Evolutionary conservation across 2,113 vertebrate genomes (phyloP).

Genomic region (Acinonyx jubatus): DNA sequence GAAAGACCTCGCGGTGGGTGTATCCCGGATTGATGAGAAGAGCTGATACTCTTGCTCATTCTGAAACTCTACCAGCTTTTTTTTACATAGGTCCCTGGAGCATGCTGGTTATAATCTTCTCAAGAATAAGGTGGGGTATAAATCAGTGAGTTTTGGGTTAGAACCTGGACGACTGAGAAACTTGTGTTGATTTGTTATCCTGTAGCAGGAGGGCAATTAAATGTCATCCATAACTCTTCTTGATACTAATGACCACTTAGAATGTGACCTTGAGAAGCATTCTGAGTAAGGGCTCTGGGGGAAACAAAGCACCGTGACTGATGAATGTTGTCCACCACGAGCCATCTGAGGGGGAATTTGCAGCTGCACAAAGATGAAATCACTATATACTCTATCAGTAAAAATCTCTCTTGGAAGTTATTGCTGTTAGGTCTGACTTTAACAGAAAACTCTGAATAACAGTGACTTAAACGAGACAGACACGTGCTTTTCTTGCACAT

Average conservation of each 20-base stretch:
- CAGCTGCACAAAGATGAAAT: not conserved
- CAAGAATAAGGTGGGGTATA: not conserved
- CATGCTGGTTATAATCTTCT: not conserved
- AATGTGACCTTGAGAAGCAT: slow-evolving; percentile 41
- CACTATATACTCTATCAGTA: not conserved
- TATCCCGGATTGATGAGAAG: too few relatives aligned
- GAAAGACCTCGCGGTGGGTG: not conserved
- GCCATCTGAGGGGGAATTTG: not conserved
- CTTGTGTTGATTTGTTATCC: slow-evolving; percentile 17
- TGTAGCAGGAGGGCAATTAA: not conserved
- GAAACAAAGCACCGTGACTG: not conserved
- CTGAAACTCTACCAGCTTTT: not conserved
- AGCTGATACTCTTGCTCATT: not conserved
- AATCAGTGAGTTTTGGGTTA: not conserved
- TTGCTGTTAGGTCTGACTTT: not conserved
- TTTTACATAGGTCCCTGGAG: not conserved
- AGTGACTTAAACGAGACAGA: not conserved
- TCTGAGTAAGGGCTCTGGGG: not conserved
- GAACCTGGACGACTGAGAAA: not conserved
- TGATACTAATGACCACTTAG: slow-evolving; percentile 50
- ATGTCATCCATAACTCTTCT: slow-evolving; percentile 15
- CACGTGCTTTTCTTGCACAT: not conserved
- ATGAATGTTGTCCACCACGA: not conserved
- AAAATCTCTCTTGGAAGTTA: slow-evolving; percentile 9
- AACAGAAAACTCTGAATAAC: not conserved